Evolutionary conservation across 2,888 invertebrate genomes (phyloP).

Genomic region (Silvanus unidentatus): DNA sequence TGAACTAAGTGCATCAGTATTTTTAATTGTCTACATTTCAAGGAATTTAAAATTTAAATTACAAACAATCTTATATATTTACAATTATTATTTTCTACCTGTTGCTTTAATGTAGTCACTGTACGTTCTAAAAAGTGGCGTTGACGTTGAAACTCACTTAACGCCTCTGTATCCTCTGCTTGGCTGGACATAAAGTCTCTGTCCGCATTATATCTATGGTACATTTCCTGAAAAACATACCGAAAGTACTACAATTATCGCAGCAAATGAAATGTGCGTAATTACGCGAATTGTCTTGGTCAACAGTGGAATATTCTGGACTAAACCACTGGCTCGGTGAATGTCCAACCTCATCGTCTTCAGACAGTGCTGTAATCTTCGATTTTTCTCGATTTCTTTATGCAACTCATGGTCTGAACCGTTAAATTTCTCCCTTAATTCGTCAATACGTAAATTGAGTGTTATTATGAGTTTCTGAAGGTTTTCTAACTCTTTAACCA

Average conservation of each 20-base stretch:
- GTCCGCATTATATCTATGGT: conserved; percentile 66
- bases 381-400: conserved; percentile 57
- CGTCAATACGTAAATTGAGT: conserved; percentile 67
- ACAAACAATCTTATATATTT: too few relatives aligned
- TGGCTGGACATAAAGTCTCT: conserved; percentile 62
- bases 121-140: conserved; percentile 73
- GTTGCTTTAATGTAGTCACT: conserved; percentile 50
- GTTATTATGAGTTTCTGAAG: conserved; percentile 66
- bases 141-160: conserved; percentile 72
- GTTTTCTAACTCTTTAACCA: conserved; percentile 77
- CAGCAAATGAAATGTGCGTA: too few relatives aligned
- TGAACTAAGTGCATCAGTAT: conserved; percentile 34
- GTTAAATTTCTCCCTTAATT: conserved; percentile 69
- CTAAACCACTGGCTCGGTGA: conserved; percentile 68
- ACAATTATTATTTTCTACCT: too few relatives aligned
- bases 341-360: conserved; percentile 76
- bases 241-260: conserved; percentile 2
- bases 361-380: conserved; percentile 58
- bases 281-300: conserved; percentile 54
- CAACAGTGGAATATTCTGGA: conserved; percentile 67
- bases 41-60: too few relatives aligned
- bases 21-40: conserved; percentile 41
- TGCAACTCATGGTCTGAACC: conserved; percentile 68
- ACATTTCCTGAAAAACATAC: conserved; percentile 49
- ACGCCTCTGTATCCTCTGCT: conserved; percentile 64